Evolutionary conservation across 2,888 invertebrate species (phyloP).

Genomic region (Choreutis nemorana): DNA sequence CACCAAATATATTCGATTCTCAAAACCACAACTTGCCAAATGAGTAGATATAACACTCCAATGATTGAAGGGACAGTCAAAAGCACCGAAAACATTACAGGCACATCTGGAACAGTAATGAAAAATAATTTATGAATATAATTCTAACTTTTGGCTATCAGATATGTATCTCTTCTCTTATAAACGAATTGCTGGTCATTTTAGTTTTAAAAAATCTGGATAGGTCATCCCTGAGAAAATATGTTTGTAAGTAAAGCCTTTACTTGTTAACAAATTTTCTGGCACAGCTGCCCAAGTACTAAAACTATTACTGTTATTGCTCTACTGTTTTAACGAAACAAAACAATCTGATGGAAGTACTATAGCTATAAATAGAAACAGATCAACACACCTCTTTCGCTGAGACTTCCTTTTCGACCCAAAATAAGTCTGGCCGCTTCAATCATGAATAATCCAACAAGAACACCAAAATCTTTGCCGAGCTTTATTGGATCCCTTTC

Average conservation of each 20-base stretch:
- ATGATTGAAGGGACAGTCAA: constrained; percentile 86
- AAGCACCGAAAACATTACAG: constrained; percentile 82
- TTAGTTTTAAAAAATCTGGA: too few relatives aligned
- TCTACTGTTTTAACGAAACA: too few relatives aligned
- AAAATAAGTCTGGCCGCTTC: constrained; percentile 84
- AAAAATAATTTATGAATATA: constrained; percentile 5
- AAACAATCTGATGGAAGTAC: too few relatives aligned
- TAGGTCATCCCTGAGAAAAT: too few relatives aligned
- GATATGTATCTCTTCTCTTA: too few relatives aligned
- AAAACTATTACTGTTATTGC: too few relatives aligned
- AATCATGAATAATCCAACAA: constrained; percentile 78
- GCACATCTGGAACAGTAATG: constrained; percentile 68
- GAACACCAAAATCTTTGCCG: constrained; percentile 79
- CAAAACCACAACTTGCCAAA: constrained; percentile 87
- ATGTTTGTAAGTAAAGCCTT: too few relatives aligned
- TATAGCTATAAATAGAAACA: not conserved
- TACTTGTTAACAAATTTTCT: too few relatives aligned
- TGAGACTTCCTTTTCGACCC: constrained; percentile 87
- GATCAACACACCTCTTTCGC: constrained; percentile 69
- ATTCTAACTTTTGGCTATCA: not conserved
- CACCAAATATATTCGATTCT: constrained; percentile 90
- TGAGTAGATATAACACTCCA: constrained; percentile 85
- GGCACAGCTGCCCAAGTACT: too few relatives aligned
- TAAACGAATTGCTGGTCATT: too few relatives aligned
- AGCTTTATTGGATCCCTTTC: constrained; percentile 75